Percentiles rank a stretch among this genome's conserved stretches.
These are phyloP conservation scores for Bubo blakistoni DNA, from an alignment of 2,113 vertebrate genomes.

Conservation along the genomic window DNA sequence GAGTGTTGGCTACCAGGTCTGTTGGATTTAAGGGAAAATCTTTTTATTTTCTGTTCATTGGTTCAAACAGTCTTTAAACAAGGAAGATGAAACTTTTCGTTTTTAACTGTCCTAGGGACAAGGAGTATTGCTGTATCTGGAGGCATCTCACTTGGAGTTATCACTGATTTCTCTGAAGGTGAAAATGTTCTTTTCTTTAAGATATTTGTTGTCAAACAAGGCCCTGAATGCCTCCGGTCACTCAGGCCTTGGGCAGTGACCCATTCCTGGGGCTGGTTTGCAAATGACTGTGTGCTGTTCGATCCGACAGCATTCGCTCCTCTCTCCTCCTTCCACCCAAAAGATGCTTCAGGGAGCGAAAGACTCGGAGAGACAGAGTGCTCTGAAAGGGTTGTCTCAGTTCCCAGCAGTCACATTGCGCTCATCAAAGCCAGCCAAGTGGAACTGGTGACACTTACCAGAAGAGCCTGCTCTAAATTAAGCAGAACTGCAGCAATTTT, in stretches of 20 bases:
- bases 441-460: slow-evolving; percentile 35
- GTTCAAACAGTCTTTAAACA: not conserved
- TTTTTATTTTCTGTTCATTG: not conserved
- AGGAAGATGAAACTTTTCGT: not conserved
- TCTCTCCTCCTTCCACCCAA: not conserved
- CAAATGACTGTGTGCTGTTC: not conserved
- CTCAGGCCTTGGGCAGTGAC: not conserved
- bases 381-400: slow-evolving; percentile 7
- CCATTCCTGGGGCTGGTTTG: not conserved
- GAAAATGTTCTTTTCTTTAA: slow-evolving; percentile 12
- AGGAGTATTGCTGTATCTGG: not conserved
- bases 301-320: not conserved
- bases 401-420: slow-evolving; percentile 5
- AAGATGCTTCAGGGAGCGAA: slow-evolving; percentile 1
- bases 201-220: not conserved
- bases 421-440: slow-evolving; percentile 34
- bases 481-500: not conserved
- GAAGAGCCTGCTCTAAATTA: slow-evolving; percentile 39
- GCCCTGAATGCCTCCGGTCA: not conserved
- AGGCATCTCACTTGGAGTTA: not conserved
- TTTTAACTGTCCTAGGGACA: not conserved
- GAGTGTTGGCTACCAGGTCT: not conserved
- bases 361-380: not conserved
- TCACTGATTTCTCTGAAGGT: not conserved
- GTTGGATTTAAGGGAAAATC: not conserved